Percentiles rank a stretch among this genome's conserved stretches.
These are phyloP conservation scores for Cnemophilus loriae DNA, from an alignment of 2,113 vertebrate genomes.

Conservation along the genomic window DNA sequence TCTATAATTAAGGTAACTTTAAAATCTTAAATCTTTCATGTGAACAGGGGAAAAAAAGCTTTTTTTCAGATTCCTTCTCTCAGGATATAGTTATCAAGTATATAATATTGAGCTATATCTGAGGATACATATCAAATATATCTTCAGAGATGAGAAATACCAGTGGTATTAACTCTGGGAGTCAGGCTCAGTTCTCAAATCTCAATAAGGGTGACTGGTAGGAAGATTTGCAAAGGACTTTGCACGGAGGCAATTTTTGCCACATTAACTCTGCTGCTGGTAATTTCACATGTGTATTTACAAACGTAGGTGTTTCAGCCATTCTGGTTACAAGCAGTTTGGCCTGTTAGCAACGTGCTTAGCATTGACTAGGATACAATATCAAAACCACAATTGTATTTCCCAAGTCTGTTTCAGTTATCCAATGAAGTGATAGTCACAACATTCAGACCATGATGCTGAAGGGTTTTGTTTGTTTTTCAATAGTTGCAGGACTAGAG, in stretches of 20 bases:
- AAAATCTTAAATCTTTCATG: background rate
- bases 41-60: accelerated
- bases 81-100: background rate
- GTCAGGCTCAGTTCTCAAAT: background rate
- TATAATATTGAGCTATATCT: no score
- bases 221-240: background rate
- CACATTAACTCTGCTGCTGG: background rate
- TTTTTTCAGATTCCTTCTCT: background rate
- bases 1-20: background rate
- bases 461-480: background rate
- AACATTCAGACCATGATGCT: background rate
- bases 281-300: background rate
- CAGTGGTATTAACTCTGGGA: background rate
- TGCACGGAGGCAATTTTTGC: background rate
- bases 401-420: background rate
- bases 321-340: background rate
- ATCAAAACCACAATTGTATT: background rate
- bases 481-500: background rate
- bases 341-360: no score
- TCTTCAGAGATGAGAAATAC: background rate
- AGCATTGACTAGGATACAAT: background rate
- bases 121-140: background rate
- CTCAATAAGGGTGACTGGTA: background rate
- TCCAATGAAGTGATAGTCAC: background rate
- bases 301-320: accelerated